Base-by-base conservation (phyloP, 23 tunicate species). In the Ciona savignyi region DNA sequence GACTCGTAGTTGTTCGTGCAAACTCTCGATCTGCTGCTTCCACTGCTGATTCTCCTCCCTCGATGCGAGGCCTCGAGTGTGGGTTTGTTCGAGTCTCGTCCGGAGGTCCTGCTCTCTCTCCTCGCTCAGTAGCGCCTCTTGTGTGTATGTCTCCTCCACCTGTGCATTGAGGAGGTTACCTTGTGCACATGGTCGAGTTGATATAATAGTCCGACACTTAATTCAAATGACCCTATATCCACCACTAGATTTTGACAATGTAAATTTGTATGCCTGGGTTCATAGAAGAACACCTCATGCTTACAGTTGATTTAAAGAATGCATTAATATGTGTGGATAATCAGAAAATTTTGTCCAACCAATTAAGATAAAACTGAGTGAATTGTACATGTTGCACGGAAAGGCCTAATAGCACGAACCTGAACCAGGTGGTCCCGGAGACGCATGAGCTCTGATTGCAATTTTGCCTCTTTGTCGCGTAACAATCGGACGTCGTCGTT, bases 131-230 rank as follows among this genome's bases (percentile, higher is more conserved):
- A 88, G 71, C 23, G 96, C 96, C 70, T 88, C 96, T 48, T 82
- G 88, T 2, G 96, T 88, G 88, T 88, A 88, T 4, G 87, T 74
- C 32, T 88, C 96, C 64, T 88, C 96, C 21, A 88, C 84, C 96
- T 88, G 15, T n/a, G n/a, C n/a, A n/a, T n/a, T n/a, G n/a, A n/a
- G n/a, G n/a, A n/a, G 32, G 4, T 29, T n/a, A n/a, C n/a, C n/a
- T n/a, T n/a, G n/a, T 34, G 1, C 4, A 1, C 30, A 51, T n/a
- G n/a, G n/a, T n/a, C n/a, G n/a, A n/a, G n/a, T n/a, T n/a, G n/a
- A n/a, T n/a, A n/a, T n/a, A n/a, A n/a, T n/a, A n/a, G n/a, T n/a
- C n/a, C n/a, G n/a, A n/a, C n/a, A n/a, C n/a, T n/a, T n/a, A n/a
- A n/a, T n/a, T n/a, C n/a, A n/a, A n/a, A n/a, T n/a, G n/a, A n/a